Conservation (phyloP, 1,140 invertebrate species). For the Conus ventricosus region DNA sequence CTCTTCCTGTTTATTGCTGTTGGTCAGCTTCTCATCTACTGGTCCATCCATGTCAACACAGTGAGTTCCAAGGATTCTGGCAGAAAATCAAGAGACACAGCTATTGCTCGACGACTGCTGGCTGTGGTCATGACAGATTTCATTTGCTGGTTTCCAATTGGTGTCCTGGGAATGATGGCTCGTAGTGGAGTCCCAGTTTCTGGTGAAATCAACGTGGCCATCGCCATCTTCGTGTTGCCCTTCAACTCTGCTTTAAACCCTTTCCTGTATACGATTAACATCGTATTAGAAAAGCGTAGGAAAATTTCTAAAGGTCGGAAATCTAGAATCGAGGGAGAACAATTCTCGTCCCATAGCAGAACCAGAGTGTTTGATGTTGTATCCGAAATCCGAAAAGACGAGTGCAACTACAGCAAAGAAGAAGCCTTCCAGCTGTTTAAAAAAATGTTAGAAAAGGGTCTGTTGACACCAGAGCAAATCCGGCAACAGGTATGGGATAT, state of each 20-base stretch:
- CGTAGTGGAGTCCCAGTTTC: constrained; percentile 13
- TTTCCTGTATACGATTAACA: constrained; percentile 38
- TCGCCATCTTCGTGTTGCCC: neutral
- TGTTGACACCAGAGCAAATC: neutral
- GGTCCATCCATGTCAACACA: neutral
- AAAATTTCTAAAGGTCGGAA: neutral
- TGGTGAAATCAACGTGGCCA: constrained; percentile 9
- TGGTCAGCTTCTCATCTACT: constrained; percentile 18
- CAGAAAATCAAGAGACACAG: constrained; percentile 16
- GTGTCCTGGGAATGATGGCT: constrained; percentile 24
- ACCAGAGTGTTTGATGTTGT: neutral
- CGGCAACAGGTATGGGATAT: neutral
- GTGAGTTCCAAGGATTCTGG: neutral
- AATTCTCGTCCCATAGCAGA: neutral
- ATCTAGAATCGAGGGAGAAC: neutral
- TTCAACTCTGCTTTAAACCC: constrained; percentile 38
- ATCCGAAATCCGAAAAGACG: neutral
- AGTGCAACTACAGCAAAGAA: neutral
- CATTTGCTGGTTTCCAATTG: constrained; percentile 18
- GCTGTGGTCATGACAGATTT: constrained; percentile 26
- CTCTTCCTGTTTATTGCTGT: constrained; percentile 11
- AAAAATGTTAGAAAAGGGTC: neutral
- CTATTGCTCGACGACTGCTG: constrained; percentile 14
- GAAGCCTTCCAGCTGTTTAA: neutral
- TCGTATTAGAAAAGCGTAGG: neutral